A percentile compares a stretch with the other conserved stretches of the same genome.
phyloP scores from a whole-genome alignment of 2,113 vertebrate species.

The Serinus canaria region DNA sequence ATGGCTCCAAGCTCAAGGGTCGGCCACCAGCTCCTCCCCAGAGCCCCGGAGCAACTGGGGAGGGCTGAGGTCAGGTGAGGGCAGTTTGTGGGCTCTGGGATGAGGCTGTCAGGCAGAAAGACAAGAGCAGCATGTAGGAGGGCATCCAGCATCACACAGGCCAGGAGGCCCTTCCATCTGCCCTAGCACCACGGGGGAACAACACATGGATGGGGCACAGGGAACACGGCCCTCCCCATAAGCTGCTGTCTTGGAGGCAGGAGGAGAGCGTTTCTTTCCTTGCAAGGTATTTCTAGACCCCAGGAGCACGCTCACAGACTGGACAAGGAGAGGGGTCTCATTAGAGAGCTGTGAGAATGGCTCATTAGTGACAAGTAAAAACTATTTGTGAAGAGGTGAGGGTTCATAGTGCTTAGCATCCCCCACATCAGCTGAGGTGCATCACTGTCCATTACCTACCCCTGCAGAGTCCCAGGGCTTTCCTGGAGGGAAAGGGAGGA shows the following conservation, averaged over 20 bases:
- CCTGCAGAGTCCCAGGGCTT: neutral
- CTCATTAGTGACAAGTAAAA: neutral
- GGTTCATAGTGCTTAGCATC: neutral
- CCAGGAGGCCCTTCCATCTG: accelerated
- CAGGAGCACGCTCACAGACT: neutral
- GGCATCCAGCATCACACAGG: neutral
- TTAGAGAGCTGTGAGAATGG: neutral
- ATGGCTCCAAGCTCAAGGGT: neutral
- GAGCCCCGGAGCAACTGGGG: accelerated
- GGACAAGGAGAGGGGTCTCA: neutral
- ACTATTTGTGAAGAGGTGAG: accelerated
- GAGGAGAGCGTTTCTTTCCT: neutral
- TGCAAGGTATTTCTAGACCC: neutral
- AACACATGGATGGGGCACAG: accelerated
- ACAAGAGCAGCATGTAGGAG: accelerated
- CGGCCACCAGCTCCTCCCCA: neutral
- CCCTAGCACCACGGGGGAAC: accelerated
- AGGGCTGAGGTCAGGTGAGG: neutral
- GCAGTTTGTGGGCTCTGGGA: neutral
- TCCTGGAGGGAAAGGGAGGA: too few species aligned
- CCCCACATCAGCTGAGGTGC: neutral
- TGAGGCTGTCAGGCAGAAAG: neutral
- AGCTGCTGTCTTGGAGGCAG: neutral
- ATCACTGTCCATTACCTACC: neutral
- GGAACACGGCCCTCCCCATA: accelerated